A percentile compares a stretch with the other conserved stretches of the same genome.
Conservation (phyloP, 2,797 vertebrate genomes). For the Simalia tracyae region DNA sequence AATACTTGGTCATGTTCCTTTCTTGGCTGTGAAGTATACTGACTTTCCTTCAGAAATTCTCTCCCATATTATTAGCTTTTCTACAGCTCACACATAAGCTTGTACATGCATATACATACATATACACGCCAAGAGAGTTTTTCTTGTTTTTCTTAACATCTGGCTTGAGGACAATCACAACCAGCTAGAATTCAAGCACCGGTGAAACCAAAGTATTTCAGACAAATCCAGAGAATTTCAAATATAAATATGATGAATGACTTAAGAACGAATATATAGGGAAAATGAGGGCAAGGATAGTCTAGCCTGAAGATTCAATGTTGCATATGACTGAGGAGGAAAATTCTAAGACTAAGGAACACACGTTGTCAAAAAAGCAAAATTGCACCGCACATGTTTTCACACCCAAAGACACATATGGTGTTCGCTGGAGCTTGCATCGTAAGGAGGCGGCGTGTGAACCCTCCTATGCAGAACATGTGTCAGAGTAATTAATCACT, state of each 20-base stretch:
- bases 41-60: neutral
- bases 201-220: neutral
- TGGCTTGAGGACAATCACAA: neutral
- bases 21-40: neutral
- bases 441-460: slow-evolving; percentile 47
- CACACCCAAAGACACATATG: slow-evolving; percentile 63
- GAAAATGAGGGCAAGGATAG: slow-evolving; percentile 40
- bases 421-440: slow-evolving; percentile 53
- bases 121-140: neutral
- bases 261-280: slow-evolving; percentile 58
- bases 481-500: slow-evolving; percentile 58
- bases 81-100: neutral
- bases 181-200: neutral
- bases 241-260: neutral
- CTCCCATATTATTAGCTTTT: neutral
- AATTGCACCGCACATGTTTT: slow-evolving; percentile 45
- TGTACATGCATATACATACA: neutral
- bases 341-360: slow-evolving; percentile 43
- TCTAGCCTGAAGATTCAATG: slow-evolving; percentile 64
- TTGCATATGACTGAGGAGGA: slow-evolving; percentile 69
- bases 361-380: slow-evolving; percentile 40
- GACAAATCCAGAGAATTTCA: neutral
- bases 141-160: neutral
- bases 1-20: neutral
- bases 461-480: slow-evolving; percentile 68